Percentiles rank a stretch among this genome's conserved stretches.
Conservation (phyloP, 2,888 invertebrate genomes). For the Parthenolecanium corni region DNA sequence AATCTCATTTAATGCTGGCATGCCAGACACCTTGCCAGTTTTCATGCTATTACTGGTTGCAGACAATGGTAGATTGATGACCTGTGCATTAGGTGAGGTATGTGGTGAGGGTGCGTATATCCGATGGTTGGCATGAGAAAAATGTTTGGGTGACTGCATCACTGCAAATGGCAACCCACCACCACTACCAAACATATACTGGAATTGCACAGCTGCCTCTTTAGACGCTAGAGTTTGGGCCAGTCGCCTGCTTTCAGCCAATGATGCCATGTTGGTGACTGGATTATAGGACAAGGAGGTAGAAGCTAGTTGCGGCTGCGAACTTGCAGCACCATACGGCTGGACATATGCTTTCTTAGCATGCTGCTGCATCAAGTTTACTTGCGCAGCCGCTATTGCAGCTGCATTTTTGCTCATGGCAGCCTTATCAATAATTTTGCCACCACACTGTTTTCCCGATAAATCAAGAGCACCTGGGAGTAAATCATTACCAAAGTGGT, state of each 20-base stretch:
- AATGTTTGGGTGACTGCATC: neutral
- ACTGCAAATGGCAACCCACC: too few species aligned
- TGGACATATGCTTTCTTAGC: neutral
- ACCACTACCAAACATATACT: too few species aligned
- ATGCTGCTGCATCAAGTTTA: neutral
- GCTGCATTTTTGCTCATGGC: too few species aligned
- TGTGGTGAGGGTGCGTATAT: neutral
- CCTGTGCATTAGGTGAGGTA: neutral
- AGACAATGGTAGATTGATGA: neutral
- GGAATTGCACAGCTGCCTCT: too few species aligned
- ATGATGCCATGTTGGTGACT: neutral
- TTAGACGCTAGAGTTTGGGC: neutral
- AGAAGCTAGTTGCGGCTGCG: too few species aligned
- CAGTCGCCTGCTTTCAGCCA: neutral
- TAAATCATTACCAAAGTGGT: slow-evolving; percentile 1
- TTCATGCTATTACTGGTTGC: slow-evolving; percentile 5
- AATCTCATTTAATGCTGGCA: slow-evolving; percentile 42
- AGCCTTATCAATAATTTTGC: too few species aligned
- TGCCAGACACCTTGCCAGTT: slow-evolving; percentile 30
- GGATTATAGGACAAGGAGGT: neutral
- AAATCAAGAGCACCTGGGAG: slow-evolving; percentile 10
- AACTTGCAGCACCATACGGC: too few species aligned
- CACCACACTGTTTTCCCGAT: neutral
- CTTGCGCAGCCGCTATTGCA: neutral
- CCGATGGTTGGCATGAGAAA: neutral